These are phyloP conservation scores for Nymphalis polychloros DNA, from an alignment of 2,888 invertebrate genomes.

Conservation along the genomic window DNA sequence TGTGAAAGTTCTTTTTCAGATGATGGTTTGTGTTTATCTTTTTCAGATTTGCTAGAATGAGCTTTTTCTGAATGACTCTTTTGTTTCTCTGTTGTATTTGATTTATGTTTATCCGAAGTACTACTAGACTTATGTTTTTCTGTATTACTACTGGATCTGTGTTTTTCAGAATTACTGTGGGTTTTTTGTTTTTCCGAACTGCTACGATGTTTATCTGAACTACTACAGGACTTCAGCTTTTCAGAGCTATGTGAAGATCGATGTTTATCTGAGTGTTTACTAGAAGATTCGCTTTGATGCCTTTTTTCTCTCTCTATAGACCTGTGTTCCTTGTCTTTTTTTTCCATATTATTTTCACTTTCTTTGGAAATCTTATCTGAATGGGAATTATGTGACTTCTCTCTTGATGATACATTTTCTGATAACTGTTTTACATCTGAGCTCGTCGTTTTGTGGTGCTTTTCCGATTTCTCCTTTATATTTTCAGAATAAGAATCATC, in stretches of 20 bases:
- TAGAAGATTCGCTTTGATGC: slow-evolving; percentile 34
- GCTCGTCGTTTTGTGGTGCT: slow-evolving; percentile 48
- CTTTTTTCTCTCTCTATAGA: slow-evolving; percentile 33
- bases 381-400: slow-evolving; percentile 56
- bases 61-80: slow-evolving; percentile 53
- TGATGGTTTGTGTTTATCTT: slow-evolving; percentile 53
- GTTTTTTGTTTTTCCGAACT: slow-evolving; percentile 51
- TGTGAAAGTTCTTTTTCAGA: slow-evolving; percentile 56
- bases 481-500: slow-evolving; percentile 47
- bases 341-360: slow-evolving; percentile 26
- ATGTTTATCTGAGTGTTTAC: slow-evolving; percentile 35
- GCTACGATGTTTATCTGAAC: slow-evolving; percentile 53
- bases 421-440: slow-evolving; percentile 51
- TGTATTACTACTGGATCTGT: slow-evolving; percentile 52
- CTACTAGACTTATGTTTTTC: slow-evolving; percentile 52
- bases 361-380: slow-evolving; percentile 49
- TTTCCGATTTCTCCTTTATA: slow-evolving; percentile 48
- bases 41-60: slow-evolving; percentile 47
- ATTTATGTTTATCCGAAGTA: slow-evolving; percentile 55
- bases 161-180: slow-evolving; percentile 53
- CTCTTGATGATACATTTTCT: slow-evolving; percentile 52
- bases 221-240: slow-evolving; percentile 37
- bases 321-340: slow-evolving; percentile 38
- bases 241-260: slow-evolving; percentile 33
- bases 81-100: slow-evolving; percentile 48